These are phyloP conservation scores for Trachelus troglodyta DNA, from an alignment of 2,888 invertebrate species.

Conservation along the genomic window DNA sequence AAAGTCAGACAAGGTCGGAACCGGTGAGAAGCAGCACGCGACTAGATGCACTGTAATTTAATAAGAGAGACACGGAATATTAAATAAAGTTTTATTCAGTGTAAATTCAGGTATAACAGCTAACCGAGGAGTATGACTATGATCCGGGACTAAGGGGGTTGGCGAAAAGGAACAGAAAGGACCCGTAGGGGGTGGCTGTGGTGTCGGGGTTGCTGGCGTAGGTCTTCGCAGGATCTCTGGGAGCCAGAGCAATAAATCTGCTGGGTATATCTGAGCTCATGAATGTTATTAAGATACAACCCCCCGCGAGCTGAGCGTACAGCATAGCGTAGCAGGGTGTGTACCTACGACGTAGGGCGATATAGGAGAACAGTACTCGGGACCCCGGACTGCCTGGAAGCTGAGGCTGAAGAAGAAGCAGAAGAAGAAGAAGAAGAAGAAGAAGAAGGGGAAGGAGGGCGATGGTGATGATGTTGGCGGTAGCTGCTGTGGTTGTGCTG, in stretches of 20 bases:
- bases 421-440: constrained; percentile 16
- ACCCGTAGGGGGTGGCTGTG: constrained; percentile 16
- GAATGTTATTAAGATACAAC: constrained; percentile 68
- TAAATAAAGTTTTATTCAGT: not conserved
- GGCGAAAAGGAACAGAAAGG: not conserved
- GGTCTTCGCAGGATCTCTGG: constrained; percentile 48
- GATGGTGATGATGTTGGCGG: not conserved
- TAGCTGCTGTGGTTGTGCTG: not conserved
- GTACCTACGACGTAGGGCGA: constrained; percentile 41
- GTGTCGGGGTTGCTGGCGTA: constrained; percentile 26
- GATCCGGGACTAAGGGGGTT: not conserved
- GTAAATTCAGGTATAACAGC: not conserved
- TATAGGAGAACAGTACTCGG: constrained; percentile 44
- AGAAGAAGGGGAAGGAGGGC: constrained; percentile 1
- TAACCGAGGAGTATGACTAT: not conserved
- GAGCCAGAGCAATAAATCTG: constrained; percentile 65
- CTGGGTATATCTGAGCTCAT: constrained; percentile 67
- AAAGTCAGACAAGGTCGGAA: not conserved
- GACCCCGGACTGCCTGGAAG: constrained; percentile 30
- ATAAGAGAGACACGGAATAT: not conserved
- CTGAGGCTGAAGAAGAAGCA: constrained; percentile 21
- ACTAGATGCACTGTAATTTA: not conserved
- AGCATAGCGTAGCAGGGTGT: constrained; percentile 41
- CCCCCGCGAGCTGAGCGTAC: constrained; percentile 51
- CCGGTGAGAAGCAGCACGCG: not conserved